Evolutionary conservation across 2,888 invertebrate genomes (phyloP).

Genomic region (Callyntrura sp.): DNA sequence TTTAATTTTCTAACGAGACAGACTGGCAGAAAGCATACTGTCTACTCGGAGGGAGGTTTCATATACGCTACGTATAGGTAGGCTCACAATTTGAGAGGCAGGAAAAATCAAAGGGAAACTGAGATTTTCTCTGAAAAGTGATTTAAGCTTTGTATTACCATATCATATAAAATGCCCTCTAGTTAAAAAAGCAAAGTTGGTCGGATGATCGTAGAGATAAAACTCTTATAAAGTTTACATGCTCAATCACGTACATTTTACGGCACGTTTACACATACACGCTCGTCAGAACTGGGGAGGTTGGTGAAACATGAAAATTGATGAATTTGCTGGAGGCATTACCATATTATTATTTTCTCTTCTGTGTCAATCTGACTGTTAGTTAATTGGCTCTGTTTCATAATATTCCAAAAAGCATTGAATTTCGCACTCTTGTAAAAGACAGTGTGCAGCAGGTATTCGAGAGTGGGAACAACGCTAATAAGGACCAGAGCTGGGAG

Average conservation of each 20-base stretch:
- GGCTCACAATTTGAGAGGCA: background rate
- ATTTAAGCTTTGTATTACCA: conserved; percentile 16
- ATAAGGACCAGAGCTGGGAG: background rate
- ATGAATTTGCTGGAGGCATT: conserved; percentile 35
- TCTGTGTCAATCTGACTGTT: conserved; percentile 60
- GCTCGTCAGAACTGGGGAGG: background rate
- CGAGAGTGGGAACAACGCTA: background rate
- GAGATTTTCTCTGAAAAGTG: conserved; percentile 46
- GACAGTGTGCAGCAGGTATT: background rate
- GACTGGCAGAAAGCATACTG: background rate
- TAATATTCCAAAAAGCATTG: conserved; percentile 46
- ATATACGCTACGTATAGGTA: background rate
- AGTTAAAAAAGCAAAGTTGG: conserved; percentile 8
- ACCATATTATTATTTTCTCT: conserved; percentile 59
- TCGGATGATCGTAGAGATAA: background rate
- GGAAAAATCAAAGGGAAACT: conserved; percentile 32
- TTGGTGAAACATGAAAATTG: conserved; percentile 3
- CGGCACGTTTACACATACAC: background rate
- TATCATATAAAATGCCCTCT: background rate
- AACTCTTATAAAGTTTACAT: conserved; percentile 11
- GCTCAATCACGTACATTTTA: too few relatives aligned
- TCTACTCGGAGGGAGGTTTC: background rate
- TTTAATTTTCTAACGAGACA: conserved; percentile 50
- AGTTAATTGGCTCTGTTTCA: conserved; percentile 68
- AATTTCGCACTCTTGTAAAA: conserved; percentile 54